Evolutionary conservation across 1,140 invertebrate species (phyloP).

Genomic region (Amyelois transitella): DNA sequence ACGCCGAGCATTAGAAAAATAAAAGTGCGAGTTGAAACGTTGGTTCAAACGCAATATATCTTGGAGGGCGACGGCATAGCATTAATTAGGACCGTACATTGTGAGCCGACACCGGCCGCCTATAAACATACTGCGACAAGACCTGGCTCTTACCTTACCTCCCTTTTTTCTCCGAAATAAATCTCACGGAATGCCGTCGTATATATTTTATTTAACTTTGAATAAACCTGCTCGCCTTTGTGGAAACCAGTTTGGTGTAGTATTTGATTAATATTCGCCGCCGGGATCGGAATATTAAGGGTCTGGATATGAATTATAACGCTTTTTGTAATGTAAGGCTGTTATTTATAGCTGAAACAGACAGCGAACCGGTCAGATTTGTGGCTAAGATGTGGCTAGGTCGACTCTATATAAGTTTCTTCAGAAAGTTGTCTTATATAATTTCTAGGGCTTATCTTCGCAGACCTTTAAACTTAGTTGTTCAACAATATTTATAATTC

Average conservation of each 20-base stretch:
- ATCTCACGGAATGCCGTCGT: slow-evolving; percentile 62
- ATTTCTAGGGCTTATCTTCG: too few species aligned
- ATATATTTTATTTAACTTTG: slow-evolving; percentile 70
- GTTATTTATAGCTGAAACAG: slow-evolving; percentile 51
- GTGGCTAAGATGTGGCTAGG: slow-evolving; percentile 3
- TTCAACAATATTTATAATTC: neutral
- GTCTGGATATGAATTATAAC: slow-evolving; percentile 57
- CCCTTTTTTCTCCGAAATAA: slow-evolving; percentile 68
- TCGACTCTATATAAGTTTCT: too few species aligned
- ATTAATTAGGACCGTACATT: slow-evolving; percentile 64
- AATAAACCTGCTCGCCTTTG: slow-evolving; percentile 37
- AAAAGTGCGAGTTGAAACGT: slow-evolving; percentile 33
- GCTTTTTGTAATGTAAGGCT: slow-evolving; percentile 50
- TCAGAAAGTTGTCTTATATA: neutral
- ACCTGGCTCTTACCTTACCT: slow-evolving; percentile 54
- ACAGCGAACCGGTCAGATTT: slow-evolving; percentile 17
- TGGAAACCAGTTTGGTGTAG: slow-evolving; percentile 58
- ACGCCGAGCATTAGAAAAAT: slow-evolving; percentile 21
- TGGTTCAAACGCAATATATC: slow-evolving; percentile 44
- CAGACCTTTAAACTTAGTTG: too few species aligned
- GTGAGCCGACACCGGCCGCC: slow-evolving; percentile 49
- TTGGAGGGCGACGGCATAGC: slow-evolving; percentile 38
- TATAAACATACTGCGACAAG: slow-evolving; percentile 61
- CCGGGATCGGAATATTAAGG: slow-evolving; percentile 54
- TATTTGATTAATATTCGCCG: slow-evolving; percentile 61